These are phyloP conservation scores for Druon quercuslanigerum DNA, from an alignment of 1,140 invertebrate species.

Conservation along the genomic window DNA sequence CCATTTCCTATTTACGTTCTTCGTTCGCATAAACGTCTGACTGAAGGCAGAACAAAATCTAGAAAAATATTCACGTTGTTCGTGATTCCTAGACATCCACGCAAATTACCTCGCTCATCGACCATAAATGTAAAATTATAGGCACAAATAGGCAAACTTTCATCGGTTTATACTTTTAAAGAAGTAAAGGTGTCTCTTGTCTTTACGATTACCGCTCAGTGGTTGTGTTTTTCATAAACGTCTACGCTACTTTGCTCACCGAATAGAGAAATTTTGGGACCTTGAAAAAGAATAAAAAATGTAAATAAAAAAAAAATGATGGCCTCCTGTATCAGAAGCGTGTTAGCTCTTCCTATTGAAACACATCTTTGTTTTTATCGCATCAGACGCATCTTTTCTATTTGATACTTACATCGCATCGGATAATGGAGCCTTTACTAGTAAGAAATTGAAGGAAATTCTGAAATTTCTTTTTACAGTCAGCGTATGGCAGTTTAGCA, in stretches of 20 bases:
- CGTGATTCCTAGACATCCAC: too few relatives aligned
- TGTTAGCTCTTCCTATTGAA: slow-evolving; percentile 6
- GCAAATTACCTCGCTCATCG: too few relatives aligned
- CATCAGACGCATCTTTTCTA: not conserved
- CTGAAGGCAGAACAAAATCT: too few relatives aligned
- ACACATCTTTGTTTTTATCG: not conserved
- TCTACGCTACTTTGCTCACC: not conserved
- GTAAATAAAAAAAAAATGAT: not conserved
- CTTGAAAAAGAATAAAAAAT: not conserved
- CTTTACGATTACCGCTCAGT: not conserved
- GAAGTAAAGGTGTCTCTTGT: not conserved
- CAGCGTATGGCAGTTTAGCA: not conserved
- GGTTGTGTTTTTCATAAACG: not conserved
- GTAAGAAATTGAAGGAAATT: not conserved
- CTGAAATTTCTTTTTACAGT: not conserved
- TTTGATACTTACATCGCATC: not conserved
- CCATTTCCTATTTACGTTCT: too few relatives aligned
- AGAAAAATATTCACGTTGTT: too few relatives aligned
- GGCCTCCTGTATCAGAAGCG: slow-evolving; percentile 10
- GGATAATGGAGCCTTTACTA: slow-evolving; percentile 1
- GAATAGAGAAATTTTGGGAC: not conserved
- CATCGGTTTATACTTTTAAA: not conserved
- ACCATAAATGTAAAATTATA: too few relatives aligned
- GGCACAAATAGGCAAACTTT: too few relatives aligned
- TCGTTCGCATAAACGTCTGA: too few relatives aligned